Percentiles rank a stretch among this genome's conserved stretches.
phyloP scores from a whole-genome alignment of 1,140 invertebrate genomes.

The Heliothis virescens region DNA sequence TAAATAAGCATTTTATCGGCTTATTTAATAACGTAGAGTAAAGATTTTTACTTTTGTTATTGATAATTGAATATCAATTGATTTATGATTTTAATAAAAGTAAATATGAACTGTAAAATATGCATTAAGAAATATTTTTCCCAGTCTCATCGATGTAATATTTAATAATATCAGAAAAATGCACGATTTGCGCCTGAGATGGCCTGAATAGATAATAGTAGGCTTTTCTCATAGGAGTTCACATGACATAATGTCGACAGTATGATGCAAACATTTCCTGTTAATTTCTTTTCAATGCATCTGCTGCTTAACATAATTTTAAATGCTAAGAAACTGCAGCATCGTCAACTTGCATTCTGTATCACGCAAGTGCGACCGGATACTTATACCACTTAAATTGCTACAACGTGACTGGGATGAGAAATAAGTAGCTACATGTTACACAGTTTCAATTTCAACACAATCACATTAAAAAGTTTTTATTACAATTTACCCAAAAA shows the following conservation, averaged over 20 bases:
- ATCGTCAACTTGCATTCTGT: conserved; percentile 1
- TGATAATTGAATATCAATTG: no score
- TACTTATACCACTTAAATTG: conserved; percentile 17
- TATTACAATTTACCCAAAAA: conserved; percentile 22
- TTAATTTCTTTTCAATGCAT: conserved; percentile 13
- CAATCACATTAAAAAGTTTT: neutral
- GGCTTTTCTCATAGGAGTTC: neutral
- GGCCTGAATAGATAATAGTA: neutral
- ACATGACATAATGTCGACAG: neutral
- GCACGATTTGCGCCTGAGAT: no score
- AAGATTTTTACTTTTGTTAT: no score
- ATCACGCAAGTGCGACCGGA: conserved; percentile 19
- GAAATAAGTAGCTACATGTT: neutral
- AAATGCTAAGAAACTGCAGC: conserved; percentile 7
- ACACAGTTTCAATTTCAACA: neutral
- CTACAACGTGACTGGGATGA: conserved; percentile 14
- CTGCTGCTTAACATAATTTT: conserved; percentile 11
- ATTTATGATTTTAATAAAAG: no score
- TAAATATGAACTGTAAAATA: no score
- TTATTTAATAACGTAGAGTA: no score
- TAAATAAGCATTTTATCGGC: no score
- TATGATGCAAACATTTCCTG: conserved; percentile 2
- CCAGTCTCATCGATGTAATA: no score
- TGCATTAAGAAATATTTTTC: no score
- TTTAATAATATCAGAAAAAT: no score